phyloP scores from a whole-genome alignment of 2,888 invertebrate genomes.

The Anoncus sp. region DNA sequence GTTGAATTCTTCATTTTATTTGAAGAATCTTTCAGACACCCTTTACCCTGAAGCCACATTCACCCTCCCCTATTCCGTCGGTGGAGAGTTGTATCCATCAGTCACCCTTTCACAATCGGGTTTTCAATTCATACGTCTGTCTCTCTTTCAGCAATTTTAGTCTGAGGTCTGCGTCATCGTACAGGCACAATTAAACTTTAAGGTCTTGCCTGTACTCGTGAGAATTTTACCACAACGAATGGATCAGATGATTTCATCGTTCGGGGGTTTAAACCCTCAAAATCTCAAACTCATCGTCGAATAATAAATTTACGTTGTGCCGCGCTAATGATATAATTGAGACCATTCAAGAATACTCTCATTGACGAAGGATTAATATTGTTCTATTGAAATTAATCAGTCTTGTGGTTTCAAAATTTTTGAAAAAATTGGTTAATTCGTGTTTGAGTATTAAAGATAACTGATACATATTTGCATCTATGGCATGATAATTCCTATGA shows the following conservation, averaged over 20 bases:
- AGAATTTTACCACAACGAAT: conserved; percentile 43
- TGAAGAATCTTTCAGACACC: neutral
- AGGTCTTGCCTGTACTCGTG: conserved; percentile 39
- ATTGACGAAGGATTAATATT: conserved; percentile 6
- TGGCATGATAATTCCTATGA: no score
- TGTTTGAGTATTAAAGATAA: no score
- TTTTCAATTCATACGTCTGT: conserved; percentile 34
- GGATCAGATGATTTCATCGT: conserved; percentile 15
- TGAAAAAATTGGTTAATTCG: no score
- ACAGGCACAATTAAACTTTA: conserved; percentile 45
- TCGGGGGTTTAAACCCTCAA: neutral
- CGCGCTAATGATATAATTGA: conserved; percentile 60
- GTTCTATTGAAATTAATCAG: conserved; percentile 5
- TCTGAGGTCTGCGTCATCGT: conserved; percentile 51
- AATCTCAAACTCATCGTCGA: conserved; percentile 60
- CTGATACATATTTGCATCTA: no score
- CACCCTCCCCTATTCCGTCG: neutral
- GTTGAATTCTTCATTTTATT: conserved; percentile 8
- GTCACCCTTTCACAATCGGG: conserved; percentile 14
- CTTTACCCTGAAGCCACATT: neutral
- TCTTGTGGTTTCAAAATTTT: neutral
- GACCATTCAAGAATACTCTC: conserved; percentile 20
- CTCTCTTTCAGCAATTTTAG: conserved; percentile 49
- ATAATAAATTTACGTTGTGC: conserved; percentile 63
- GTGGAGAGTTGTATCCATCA: conserved; percentile 16